Base-by-base conservation (phyloP, 2,797 vertebrate species). In the Antennarius maculatus region DNA sequence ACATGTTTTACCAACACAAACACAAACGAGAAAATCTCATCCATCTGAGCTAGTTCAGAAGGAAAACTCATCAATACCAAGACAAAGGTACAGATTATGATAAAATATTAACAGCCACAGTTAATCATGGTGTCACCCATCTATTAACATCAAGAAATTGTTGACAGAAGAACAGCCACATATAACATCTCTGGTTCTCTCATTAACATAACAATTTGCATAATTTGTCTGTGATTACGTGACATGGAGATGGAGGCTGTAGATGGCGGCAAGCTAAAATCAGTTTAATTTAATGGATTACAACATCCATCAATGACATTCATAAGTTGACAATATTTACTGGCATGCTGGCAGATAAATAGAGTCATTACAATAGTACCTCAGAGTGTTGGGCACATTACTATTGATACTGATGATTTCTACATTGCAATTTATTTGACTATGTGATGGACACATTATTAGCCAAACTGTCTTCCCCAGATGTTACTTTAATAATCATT, bases 191-290 rank as follows among this genome's bases (percentile, higher is more conserved):
- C 64, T 39, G 56, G 74, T 69, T 72, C 42, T 68, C 56, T 80
- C 72, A 89, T 86, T 84, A 84, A 66, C 80, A 72, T 74, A 77
- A 50, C 54, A 23, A 54, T 89, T 76, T 85, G 74, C 81, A 86
- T 81, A 66, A 78, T 74, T 70, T 37, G 63, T 69, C 52, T 58
- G 79, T 88, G 77, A 87, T 88, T 82, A 78, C 69, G 82, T 80
- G 83, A 88, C 61, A 57, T 46, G 12, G 47, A 66, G 62, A 76
- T 55, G 54, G 70, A 72, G 70, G 71, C 65, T 46, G 52, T 58
- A 49, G 76, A 74, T 71, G 62, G 46, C 14, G 14, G 42, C 47
- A 0, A 54, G 68, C 66, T 74, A 43, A 57, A 68, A 66, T 61
- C 52, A 1, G 42, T 74, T 82, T 76, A 72, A 45, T 79, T 41